Base-by-base conservation (phyloP, 2,113 vertebrate genomes). In the Saguinus imperator region DNA sequence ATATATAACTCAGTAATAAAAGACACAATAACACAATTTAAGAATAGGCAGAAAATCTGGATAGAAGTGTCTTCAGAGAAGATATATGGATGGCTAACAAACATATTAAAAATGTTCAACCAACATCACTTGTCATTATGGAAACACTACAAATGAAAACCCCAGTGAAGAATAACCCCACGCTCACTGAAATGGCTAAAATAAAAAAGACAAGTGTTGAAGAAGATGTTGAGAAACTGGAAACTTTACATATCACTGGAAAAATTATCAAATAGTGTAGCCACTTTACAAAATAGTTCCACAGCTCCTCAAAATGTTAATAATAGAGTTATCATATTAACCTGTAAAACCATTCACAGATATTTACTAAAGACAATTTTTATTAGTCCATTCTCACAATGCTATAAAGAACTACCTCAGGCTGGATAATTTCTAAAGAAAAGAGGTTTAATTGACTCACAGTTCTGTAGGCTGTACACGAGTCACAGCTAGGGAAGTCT, bases 141-240 rank as follows among this genome's bases (percentile, higher is more conserved):
- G 29, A 85, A 79, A 87, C n/a, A 72, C 27, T n/a, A 72, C 12
- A 95, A 76, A n/a, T 57, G 27, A 94, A 95, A 92, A 58, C 14
- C 21, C 32, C 58, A 73, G 6, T 50, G 35, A 79, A 13, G 43
- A 68, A 64, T 17, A 12, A 87, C 50, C 89, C 92, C 27, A 50
- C 8, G 66, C 20, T 83, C n/a, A 93, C 18, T 18, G n/a, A 40
- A 72, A 72, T 91, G 12, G 37, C 16, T 93, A 87, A 93, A 87
- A 91, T 82, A 10, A 93, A 90, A 94, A 84, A 64, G 27, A 35
- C 9, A 87, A 58, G 8, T 75, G 8, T 48, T 96, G 3, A 29
- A 84, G 25, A 95, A 1, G 4, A 57, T 79, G 10, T 87, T 50
- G 58, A 68, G n/a, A 70, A 84, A 87, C 18, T 91, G 10, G 35